Conservation (phyloP, 2,888 invertebrate species). For the Belgica antarctica region DNA sequence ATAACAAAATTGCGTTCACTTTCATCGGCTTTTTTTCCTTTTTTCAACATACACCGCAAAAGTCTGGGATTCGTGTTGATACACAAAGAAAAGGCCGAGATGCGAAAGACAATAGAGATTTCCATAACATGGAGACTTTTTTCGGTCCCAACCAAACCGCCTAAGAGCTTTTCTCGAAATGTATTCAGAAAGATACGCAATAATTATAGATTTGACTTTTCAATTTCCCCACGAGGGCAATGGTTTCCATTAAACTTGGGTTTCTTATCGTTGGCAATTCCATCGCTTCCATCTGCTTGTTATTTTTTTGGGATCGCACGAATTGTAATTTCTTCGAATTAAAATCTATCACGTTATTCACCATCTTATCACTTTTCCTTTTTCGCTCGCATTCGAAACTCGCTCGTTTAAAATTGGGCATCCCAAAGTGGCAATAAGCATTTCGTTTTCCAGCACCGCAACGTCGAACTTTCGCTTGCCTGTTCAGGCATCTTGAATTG, state of each 20-base stretch:
- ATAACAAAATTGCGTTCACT: neutral
- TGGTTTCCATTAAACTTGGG: neutral
- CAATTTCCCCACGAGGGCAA: conserved; percentile 35
- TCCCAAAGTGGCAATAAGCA: conserved; percentile 15
- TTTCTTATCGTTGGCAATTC: neutral
- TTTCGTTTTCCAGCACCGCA: neutral
- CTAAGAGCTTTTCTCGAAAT: conserved; percentile 16
- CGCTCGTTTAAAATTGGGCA: neutral
- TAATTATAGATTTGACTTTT: conserved; percentile 42
- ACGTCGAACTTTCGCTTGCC: neutral
- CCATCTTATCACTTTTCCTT: neutral
- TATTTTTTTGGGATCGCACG: neutral
- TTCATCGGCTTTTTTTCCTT: neutral
- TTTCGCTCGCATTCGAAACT: neutral
- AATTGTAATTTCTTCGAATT: conserved; percentile 15
- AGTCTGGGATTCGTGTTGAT: conserved; percentile 9
- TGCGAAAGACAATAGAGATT: conserved; percentile 18
- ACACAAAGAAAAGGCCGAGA: neutral
- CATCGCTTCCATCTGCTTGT: conserved; percentile 18
- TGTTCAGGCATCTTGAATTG: neutral
- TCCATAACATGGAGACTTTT: conserved; percentile 17
- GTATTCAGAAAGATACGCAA: conserved; percentile 34
- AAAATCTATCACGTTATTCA: conserved; percentile 31
- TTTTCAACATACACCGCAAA: neutral
- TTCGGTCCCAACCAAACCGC: neutral